Percentiles rank a stretch among this genome's conserved stretches.
Conservation (phyloP, 2,113 vertebrate genomes). For the Stegostoma tigrinum region DNA sequence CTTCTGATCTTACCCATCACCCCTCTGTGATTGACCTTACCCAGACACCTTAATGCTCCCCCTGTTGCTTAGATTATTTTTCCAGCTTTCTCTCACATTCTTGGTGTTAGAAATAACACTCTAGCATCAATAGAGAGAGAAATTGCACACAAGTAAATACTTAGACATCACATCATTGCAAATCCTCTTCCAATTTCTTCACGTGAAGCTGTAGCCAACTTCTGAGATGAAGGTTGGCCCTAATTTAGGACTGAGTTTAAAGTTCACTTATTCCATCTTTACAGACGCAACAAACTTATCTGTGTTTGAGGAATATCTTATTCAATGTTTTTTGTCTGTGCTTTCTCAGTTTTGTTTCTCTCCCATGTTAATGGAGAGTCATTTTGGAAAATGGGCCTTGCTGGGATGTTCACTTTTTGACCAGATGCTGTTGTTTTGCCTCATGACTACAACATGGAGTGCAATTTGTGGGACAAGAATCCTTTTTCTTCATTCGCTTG, state of each 20-base stretch:
- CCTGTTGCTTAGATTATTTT: neutral
- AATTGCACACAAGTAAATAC: neutral
- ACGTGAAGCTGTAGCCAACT: neutral
- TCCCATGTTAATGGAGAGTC: neutral
- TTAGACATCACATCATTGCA: neutral
- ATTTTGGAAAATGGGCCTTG: neutral
- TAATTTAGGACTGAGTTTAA: neutral
- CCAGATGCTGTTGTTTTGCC: neutral
- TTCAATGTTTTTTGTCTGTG: neutral
- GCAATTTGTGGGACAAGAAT: neutral
- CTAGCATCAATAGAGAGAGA: neutral
- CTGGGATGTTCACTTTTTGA: neutral
- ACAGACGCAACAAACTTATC: neutral
- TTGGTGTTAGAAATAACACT: neutral
- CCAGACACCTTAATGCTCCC: neutral
- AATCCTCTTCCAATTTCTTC: neutral
- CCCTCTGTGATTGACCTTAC: no score
- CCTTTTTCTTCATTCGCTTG: neutral
- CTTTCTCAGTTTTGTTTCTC: neutral
- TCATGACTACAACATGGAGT: neutral
- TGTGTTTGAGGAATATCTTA: neutral
- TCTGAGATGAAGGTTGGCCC: neutral
- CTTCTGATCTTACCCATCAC: no score
- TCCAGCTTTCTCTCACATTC: neutral
- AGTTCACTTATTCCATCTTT: neutral